Evolutionary conservation across 2,113 vertebrate genomes (phyloP), one percentile per base, ranked within the genome.

Genomic region (Barbus barbus): DNA sequence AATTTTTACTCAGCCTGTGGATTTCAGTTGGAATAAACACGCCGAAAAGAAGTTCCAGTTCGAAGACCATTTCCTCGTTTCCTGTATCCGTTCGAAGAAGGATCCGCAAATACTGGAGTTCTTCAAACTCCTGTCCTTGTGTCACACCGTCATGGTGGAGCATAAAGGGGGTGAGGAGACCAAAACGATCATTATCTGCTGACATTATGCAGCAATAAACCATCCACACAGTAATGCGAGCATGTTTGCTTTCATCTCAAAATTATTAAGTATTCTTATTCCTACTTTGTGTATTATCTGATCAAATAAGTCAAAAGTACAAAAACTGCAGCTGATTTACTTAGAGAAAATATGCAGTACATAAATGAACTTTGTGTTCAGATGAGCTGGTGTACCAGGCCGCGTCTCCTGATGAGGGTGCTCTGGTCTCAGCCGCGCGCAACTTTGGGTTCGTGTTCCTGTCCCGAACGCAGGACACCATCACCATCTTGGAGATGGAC

Each of bases 141-240:
- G 98, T 85, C 98, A 99, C 90, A 99, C 98, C 0, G 95, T 99
- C 88, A 99, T 99, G 98, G 97, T 94, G 88, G 98, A 99, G 5
- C 88, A 91, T 77, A 94, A 88, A 1, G 93, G 95, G 0, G 96
- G 97, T 99, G 90, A 93, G 94, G 11, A 48, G 26, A 65, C 26
- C 38, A 2, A 26, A 69, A 38, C 36, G 3, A 67, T 33, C 20
- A 22, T 56, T 22, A 5, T 67, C 28, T 67, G 63, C 28, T 20
- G 63, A 67, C 2, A 31, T 7, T 2, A 67, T 5, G 8, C 31
- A 67, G 1, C 3, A n/a, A 58, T 58, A 8, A 53, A 18, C 48
- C n/a, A n/a, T n/a, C n/a, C n/a, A n/a, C n/a, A n/a, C n/a, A 18
- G 16, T 51, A 22, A 53, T 53, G 11, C 6, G 5, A 63, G 60